These are phyloP conservation scores for Mechanitis mazaeus DNA, from an alignment of 2,888 invertebrate species.

Conservation along the genomic window DNA sequence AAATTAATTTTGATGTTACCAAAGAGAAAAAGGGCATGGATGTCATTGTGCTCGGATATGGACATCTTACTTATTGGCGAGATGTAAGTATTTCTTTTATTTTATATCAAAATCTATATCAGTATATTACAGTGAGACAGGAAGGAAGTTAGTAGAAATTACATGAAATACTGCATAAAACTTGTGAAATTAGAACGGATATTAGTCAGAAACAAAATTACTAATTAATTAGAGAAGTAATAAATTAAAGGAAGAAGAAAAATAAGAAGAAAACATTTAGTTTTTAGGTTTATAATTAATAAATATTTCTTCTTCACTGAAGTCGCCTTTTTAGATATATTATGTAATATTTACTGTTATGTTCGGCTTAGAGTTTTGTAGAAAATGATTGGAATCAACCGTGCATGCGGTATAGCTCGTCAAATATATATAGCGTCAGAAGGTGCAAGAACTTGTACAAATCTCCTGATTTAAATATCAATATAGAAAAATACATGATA, in stretches of 20 bases:
- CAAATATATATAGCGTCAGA: conserved; percentile 32
- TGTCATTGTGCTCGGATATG: conserved; percentile 41
- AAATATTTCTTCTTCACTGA: no score
- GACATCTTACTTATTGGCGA: conserved; percentile 35
- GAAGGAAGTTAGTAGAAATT: no score
- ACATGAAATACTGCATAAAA: no score
- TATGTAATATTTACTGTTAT: no score
- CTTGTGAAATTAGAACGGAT: no score
- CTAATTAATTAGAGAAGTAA: no score
- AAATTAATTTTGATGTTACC: conserved; percentile 37
- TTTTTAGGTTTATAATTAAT: no score
- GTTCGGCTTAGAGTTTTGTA: conserved; percentile 32
- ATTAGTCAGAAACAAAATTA: no score
- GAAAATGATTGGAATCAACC: conserved; percentile 31
- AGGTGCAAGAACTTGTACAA: conserved; percentile 35
- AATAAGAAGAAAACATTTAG: no score
- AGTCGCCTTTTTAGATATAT: no score
- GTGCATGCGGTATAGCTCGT: conserved; percentile 32
- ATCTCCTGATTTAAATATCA: conserved; percentile 25
- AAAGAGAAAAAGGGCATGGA: conserved; percentile 33
- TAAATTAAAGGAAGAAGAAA: no score
- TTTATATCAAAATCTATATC: neutral
- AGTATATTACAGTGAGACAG: conserved; percentile 4
- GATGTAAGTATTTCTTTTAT: conserved; percentile 29
- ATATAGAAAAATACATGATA: conserved; percentile 44